Evolutionary conservation across 2,113 vertebrate genomes (phyloP).

Genomic region (Acrocephalus arundinaceus): DNA sequence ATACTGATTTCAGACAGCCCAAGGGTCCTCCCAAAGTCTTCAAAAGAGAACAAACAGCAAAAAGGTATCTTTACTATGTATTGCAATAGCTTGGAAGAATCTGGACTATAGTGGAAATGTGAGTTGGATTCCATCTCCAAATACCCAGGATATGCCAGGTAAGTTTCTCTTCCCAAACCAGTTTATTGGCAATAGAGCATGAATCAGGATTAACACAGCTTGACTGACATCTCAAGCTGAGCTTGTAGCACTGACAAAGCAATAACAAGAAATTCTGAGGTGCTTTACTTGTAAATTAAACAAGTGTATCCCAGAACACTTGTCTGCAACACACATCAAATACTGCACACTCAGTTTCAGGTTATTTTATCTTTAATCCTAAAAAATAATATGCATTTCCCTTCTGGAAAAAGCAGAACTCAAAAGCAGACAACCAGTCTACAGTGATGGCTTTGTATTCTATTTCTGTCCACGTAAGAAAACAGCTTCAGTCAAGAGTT

Average conservation of each 20-base stretch:
- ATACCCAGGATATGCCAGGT: background rate
- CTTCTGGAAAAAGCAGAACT: background rate
- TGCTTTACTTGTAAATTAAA: background rate
- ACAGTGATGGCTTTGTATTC: background rate
- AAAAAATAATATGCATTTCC: background rate
- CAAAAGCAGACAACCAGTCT: background rate
- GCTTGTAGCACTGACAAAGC: background rate
- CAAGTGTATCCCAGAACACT: background rate
- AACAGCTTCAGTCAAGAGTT: background rate
- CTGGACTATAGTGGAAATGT: background rate
- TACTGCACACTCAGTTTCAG: background rate
- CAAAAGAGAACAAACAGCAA: background rate
- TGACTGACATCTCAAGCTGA: background rate
- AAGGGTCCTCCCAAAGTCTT: background rate
- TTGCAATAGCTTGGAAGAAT: background rate
- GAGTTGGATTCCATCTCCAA: background rate
- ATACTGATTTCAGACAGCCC: background rate
- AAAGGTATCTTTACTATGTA: background rate
- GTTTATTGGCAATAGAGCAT: background rate
- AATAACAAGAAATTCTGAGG: background rate
- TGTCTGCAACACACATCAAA: background rate
- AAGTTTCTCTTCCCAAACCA: background rate
- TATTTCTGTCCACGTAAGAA: background rate
- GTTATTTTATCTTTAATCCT: background rate
- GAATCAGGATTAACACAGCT: background rate